Evolutionary conservation across 2,797 vertebrate species (phyloP).

Genomic region (Ctenopoma multispine): DNA sequence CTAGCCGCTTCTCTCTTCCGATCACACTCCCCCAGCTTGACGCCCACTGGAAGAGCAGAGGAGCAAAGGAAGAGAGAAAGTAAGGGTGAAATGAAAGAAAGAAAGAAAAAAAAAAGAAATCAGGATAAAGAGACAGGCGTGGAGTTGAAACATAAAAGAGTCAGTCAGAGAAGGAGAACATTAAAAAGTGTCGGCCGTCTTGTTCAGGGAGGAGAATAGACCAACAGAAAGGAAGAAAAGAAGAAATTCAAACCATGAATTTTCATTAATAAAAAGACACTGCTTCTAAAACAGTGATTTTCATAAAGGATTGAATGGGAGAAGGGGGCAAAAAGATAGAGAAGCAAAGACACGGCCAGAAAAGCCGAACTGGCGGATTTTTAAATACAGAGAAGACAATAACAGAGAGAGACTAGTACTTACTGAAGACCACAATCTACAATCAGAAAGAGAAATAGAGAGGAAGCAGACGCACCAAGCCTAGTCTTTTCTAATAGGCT

Average conservation of each 20-base stretch:
- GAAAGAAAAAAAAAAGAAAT: slow-evolving; percentile 28
- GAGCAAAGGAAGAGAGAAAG: slow-evolving; percentile 62
- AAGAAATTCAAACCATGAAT: slow-evolving; percentile 53
- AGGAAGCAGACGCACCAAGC: slow-evolving; percentile 35
- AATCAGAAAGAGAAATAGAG: slow-evolving; percentile 18
- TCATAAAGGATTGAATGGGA: slow-evolving; percentile 45
- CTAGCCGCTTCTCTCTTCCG: slow-evolving; percentile 77
- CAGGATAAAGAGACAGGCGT: slow-evolving; percentile 33
- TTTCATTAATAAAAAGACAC: slow-evolving; percentile 65
- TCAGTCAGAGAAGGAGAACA: slow-evolving; percentile 42
- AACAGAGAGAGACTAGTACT: slow-evolving; percentile 27
- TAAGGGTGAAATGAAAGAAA: slow-evolving; percentile 38
- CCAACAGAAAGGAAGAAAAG: slow-evolving; percentile 30
- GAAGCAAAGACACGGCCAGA: slow-evolving; percentile 9
- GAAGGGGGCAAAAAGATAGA: slow-evolving; percentile 10
- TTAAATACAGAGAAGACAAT: slow-evolving; percentile 7
- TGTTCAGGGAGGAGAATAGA: slow-evolving; percentile 46
- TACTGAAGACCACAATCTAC: slow-evolving; percentile 28
- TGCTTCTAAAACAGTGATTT: slow-evolving; percentile 44
- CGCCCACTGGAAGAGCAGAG: slow-evolving; percentile 80
- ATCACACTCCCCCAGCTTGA: slow-evolving; percentile 84
- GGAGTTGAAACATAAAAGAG: slow-evolving; percentile 58
- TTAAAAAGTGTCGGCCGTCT: slow-evolving; percentile 43
- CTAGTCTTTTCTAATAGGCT: slow-evolving; percentile 30
- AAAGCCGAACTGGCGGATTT: slow-evolving; percentile 37